Evolutionary conservation across 2,797 vertebrate genomes (phyloP).

Genomic region (Cryptoblepharus egeriae): DNA sequence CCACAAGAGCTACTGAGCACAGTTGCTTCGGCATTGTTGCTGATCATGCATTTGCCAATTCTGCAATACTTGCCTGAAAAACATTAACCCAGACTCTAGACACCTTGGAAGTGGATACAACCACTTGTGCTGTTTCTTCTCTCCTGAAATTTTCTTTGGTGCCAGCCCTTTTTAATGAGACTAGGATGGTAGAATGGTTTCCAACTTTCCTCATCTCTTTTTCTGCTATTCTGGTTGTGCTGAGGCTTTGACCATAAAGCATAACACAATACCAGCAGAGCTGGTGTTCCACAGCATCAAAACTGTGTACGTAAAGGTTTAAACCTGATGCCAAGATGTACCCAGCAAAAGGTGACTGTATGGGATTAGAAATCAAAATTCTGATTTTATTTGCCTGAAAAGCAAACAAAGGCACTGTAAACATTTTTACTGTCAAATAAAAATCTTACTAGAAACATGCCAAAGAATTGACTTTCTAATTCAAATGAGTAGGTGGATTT

Average conservation of each 20-base stretch:
- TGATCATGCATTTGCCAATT: background rate
- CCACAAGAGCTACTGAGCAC: background rate
- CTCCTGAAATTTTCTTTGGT: background rate
- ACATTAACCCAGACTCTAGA: background rate
- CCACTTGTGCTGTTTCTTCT: background rate
- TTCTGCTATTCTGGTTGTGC: background rate
- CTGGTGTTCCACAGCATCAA: background rate
- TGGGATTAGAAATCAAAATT: background rate
- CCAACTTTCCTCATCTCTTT: too few species aligned
- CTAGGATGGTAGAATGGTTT: background rate
- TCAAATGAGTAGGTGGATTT: conserved; percentile 3
- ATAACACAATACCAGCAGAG: background rate
- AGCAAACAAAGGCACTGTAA: background rate
- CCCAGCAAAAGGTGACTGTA: background rate
- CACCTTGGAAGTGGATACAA: background rate
- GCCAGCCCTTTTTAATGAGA: background rate
- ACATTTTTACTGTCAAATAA: conserved; percentile 5
- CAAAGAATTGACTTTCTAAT: background rate
- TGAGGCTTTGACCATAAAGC: background rate
- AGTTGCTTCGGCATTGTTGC: background rate
- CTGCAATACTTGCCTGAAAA: background rate
- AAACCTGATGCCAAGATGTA: background rate
- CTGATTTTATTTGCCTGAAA: background rate
- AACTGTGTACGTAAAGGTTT: background rate
- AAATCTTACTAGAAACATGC: background rate